Base-by-base conservation (phyloP, 2,797 vertebrate species). In the Gallirallus australis region DNA sequence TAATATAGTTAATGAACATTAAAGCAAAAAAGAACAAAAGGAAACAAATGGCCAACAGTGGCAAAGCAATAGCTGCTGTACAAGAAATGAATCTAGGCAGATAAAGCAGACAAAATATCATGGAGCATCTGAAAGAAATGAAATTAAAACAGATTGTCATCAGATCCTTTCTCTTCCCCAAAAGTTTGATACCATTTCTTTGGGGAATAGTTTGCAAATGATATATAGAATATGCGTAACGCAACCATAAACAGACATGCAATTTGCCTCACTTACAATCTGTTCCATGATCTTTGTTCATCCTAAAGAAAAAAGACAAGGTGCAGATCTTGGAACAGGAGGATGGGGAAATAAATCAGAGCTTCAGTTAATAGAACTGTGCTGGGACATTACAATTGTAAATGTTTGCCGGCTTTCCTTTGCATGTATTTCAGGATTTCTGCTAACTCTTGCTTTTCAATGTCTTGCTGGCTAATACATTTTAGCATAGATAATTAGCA, bases 101-200 rank as follows among this genome's bases (percentile, higher is more conserved):
- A 75, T 75, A 93, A 92, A 89, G 70, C 48, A 93, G 89, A 94
- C 95, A 78, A 97, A 95, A 96, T 95, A 86, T 53, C 93, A 72
- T 31, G 60, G 81, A 94, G 60, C 91, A 97, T 97, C 94, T 98
- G 94, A 98, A 97, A 95, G 75, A 95, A 97, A 96, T 95, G 71
- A 97, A 97, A 97, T 93, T 68, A 96, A 97, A 97, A 93, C 94
- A 98, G 96, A 97, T 96, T 97, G 97, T 96, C 96, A 96, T 98
- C 95, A 96, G 97, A 97, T 97, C 92, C 89, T 95, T 90, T 95
- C 86, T 95, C 64, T 90, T 83, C 81, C 84, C 65, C 40, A 95
- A 97, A 97, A 98, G 93, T 98, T 97, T 96, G 95, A 97, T 98
- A 96, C 75, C 37, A 89, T 97, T 98, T 97, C 97, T 97, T 97